phyloP scores from a whole-genome alignment of 2,888 invertebrate species.

The Tridacna crocea region DNA sequence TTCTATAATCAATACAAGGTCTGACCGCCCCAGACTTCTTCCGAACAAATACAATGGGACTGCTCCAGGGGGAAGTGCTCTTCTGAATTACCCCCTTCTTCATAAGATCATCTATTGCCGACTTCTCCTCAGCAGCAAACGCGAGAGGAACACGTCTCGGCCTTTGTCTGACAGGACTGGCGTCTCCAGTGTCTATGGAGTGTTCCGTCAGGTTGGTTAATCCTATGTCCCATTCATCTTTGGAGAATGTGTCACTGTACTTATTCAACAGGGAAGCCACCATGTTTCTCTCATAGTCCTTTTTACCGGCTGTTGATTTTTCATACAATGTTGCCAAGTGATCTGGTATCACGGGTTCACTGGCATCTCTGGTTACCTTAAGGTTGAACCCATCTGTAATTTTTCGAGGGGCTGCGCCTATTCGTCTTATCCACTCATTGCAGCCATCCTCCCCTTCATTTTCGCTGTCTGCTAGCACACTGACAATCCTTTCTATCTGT shows the following conservation, averaged over 20 bases:
- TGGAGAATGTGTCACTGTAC: slow-evolving; percentile 26
- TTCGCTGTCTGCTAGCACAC: background rate
- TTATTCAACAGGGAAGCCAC: slow-evolving; percentile 20
- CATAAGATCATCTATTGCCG: slow-evolving; percentile 32
- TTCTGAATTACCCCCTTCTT: slow-evolving; percentile 19
- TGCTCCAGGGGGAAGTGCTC: slow-evolving; percentile 35
- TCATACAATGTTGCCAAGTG: slow-evolving; percentile 5
- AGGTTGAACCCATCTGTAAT: background rate
- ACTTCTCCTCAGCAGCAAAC: slow-evolving; percentile 37
- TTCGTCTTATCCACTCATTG: background rate
- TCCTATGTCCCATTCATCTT: slow-evolving; percentile 31
- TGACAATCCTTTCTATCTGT: slow-evolving; percentile 14
- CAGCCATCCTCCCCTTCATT: background rate
- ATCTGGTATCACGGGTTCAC: background rate
- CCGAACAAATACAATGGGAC: slow-evolving; percentile 26
- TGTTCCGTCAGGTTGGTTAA: slow-evolving; percentile 26
- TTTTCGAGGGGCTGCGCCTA: background rate
- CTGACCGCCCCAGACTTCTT: slow-evolving; percentile 38
- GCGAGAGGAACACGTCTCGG: slow-evolving; percentile 14
- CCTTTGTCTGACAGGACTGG: slow-evolving; percentile 33
- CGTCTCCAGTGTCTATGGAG: slow-evolving; percentile 28
- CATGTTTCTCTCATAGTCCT: background rate
- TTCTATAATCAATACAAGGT: slow-evolving; percentile 31
- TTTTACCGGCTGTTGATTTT: slow-evolving; percentile 3
- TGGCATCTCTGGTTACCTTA: background rate